Conservation (phyloP, 2,888 invertebrate genomes). For the Agrotis clavis region DNA sequence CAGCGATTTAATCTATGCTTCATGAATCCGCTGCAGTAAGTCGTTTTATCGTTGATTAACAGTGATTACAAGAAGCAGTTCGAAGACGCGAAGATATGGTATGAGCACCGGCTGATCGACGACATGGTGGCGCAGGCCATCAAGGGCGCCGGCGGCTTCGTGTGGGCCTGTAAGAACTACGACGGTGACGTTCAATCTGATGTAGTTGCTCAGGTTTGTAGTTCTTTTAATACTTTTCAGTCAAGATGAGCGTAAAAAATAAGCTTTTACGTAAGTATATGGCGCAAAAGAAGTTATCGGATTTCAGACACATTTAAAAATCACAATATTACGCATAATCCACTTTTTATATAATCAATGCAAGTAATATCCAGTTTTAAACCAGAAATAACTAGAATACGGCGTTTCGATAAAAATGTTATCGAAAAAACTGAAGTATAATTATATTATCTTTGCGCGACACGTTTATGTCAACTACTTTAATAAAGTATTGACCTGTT, state of each 20-base stretch:
- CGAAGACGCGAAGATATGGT: conserved; percentile 95
- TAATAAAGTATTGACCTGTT: conserved; percentile 26
- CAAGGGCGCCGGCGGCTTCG: conserved; percentile 96
- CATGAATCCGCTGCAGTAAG: conserved; percentile 28
- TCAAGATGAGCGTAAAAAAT: too few species aligned
- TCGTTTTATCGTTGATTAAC: conserved; percentile 40
- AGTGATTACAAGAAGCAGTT: conserved; percentile 94
- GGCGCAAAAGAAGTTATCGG: too few species aligned
- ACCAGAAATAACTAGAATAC: conserved; percentile 11
- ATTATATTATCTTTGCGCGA: conserved; percentile 40
- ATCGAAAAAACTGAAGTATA: conserved; percentile 18
- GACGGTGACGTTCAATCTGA: conserved; percentile 98
- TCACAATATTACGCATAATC: too few species aligned
- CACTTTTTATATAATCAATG: not conserved
- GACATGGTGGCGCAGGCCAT: conserved; percentile 97
- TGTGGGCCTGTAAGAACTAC: conserved; percentile 98
- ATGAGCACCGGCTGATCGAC: conserved; percentile 97
- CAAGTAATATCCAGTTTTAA: conserved; percentile 12
- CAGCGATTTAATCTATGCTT: conserved; percentile 29
- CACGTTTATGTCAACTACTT: conserved; percentile 35
- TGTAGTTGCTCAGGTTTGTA: conserved; percentile 93
- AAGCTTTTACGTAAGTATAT: too few species aligned
- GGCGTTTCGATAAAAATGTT: conserved; percentile 5
- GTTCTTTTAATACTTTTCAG: too few species aligned
- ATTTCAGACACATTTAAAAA: too few species aligned